Evolutionary conservation across 2,888 invertebrate species (phyloP).

Genomic region (Entomobrya multifasciata): DNA sequence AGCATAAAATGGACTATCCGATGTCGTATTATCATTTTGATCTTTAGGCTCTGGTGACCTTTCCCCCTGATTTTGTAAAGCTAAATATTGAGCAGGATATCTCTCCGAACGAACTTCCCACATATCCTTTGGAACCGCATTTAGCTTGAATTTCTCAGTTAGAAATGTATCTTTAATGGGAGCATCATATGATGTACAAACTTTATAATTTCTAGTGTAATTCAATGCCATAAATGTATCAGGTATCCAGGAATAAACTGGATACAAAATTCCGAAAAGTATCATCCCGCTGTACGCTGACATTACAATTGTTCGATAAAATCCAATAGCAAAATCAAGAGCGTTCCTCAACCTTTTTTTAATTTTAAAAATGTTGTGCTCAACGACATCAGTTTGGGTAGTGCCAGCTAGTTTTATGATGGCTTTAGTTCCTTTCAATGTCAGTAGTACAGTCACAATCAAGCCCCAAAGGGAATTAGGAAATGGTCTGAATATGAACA

Average conservation of each 20-base stretch:
- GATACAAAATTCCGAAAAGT: constrained; percentile 50
- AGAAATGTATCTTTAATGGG: constrained; percentile 39
- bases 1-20: background rate
- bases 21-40: background rate
- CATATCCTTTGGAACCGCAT: constrained; percentile 16
- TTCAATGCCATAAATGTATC: constrained; percentile 57
- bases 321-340: background rate
- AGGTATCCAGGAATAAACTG: constrained; percentile 53
- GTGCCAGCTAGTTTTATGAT: background rate
- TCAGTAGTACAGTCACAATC: background rate
- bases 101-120: constrained; percentile 23
- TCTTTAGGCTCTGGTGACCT: background rate
- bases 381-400: background rate
- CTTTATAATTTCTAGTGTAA: constrained; percentile 41
- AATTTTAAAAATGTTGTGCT: background rate
- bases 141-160: constrained; percentile 38
- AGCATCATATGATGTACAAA: constrained; percentile 31
- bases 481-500: constrained; percentile 55
- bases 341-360: background rate
- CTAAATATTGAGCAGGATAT: constrained; percentile 39
- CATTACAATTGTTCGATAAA: background rate
- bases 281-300: constrained; percentile 62
- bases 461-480: constrained; percentile 5
- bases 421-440: background rate
- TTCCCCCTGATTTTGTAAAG: background rate